phyloP scores from a whole-genome alignment of 2,888 invertebrate genomes.

The Choristoneura rosaceana region DNA sequence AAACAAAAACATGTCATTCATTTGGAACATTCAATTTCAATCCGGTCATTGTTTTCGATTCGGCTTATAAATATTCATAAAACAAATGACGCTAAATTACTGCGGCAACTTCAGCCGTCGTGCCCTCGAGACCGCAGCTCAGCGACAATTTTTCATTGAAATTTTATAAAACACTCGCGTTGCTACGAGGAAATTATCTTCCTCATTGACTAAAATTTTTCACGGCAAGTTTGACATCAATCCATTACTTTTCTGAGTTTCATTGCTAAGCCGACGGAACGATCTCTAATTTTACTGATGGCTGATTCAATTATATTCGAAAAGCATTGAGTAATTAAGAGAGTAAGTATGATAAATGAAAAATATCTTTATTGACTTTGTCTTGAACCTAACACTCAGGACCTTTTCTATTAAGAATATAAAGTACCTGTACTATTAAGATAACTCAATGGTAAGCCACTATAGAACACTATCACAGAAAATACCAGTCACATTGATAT shows the following conservation, averaged over 20 bases:
- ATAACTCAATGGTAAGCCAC: too few relatives aligned
- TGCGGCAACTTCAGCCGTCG: constrained; percentile 61
- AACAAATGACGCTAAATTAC: constrained; percentile 75
- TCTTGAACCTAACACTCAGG: not conserved
- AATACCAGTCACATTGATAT: too few relatives aligned
- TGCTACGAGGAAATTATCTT: constrained; percentile 77
- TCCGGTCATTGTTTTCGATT: constrained; percentile 72
- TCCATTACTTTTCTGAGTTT: constrained; percentile 79
- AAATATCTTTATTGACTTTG: not conserved
- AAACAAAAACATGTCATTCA: constrained; percentile 62
- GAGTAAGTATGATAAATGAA: not conserved
- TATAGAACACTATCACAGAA: too few relatives aligned
- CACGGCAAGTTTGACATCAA: constrained; percentile 82
- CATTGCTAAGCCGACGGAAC: constrained; percentile 72
- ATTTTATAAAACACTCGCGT: constrained; percentile 75
- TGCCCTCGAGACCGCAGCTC: constrained; percentile 56
- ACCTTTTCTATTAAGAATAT: not conserved
- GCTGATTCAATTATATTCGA: constrained; percentile 5
- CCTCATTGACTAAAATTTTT: constrained; percentile 82
- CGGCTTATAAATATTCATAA: constrained; percentile 78
- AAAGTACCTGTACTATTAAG: too few relatives aligned
- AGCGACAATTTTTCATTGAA: constrained; percentile 73
- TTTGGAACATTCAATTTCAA: constrained; percentile 62
- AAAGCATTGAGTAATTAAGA: not conserved
- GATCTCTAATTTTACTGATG: constrained; percentile 54